Conservation (phyloP, 2,888 invertebrate species). For the Apamea crenata region DNA sequence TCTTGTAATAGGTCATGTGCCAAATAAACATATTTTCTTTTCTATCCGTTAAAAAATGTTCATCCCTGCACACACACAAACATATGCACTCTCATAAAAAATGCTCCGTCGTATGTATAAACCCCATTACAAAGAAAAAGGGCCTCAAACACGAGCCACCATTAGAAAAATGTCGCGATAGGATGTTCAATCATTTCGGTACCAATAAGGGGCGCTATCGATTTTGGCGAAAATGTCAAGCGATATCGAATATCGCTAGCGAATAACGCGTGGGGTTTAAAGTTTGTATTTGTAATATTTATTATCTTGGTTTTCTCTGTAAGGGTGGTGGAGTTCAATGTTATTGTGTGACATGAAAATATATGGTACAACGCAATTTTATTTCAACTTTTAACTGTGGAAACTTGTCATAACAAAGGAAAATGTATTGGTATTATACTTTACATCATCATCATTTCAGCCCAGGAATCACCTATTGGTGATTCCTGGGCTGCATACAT, state of each 20-base stretch:
- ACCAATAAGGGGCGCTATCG: slow-evolving; percentile 90
- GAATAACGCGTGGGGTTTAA: slow-evolving; percentile 74
- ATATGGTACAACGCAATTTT: slow-evolving; percentile 1
- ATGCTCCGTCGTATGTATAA: slow-evolving; percentile 72
- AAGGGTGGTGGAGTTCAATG: not conserved
- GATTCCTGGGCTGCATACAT: no score
- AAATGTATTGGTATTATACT: not conserved
- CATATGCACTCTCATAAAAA: slow-evolving; percentile 53
- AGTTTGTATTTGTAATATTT: slow-evolving; percentile 60
- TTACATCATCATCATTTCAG: no score
- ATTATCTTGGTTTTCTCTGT: slow-evolving; percentile 43
- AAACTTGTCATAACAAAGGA: not conserved
- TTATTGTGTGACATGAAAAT: slow-evolving; percentile 13
- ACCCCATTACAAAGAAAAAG: slow-evolving; percentile 85
- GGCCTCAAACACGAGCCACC: slow-evolving; percentile 88
- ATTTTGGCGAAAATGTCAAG: slow-evolving; percentile 89
- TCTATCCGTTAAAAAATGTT: not conserved
- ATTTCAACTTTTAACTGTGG: not conserved
- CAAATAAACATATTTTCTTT: not conserved
- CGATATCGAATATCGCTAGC: slow-evolving; percentile 83
- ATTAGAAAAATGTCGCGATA: slow-evolving; percentile 91
- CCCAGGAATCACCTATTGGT: no score
- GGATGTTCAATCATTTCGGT: slow-evolving; percentile 90
- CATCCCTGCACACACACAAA: slow-evolving; percentile 34
- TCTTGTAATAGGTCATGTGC: not conserved